phyloP scores from a whole-genome alignment of 2,888 invertebrate species.

The Zelleria hepariella region DNA sequence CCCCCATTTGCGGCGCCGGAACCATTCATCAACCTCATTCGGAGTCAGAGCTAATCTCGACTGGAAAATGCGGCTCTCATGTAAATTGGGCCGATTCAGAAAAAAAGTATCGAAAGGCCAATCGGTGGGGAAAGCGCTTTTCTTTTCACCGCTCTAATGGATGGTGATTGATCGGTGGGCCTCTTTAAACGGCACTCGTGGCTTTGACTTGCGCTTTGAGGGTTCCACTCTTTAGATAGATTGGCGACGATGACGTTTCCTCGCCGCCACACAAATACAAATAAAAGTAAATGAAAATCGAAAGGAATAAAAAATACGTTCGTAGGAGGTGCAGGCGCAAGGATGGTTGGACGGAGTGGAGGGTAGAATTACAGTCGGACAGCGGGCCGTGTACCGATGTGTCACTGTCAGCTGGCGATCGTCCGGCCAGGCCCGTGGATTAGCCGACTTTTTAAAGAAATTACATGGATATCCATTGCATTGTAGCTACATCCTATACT shows the following conservation, averaged over 20 bases:
- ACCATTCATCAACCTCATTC: constrained; percentile 73
- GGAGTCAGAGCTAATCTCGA: constrained; percentile 62
- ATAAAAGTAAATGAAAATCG: neutral
- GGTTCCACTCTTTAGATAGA: neutral
- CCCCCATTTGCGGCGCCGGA: constrained; percentile 41
- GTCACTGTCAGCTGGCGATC: constrained; percentile 67
- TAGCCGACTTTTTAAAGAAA: constrained; percentile 61
- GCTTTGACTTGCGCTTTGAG: constrained; percentile 57
- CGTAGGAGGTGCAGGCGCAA: constrained; percentile 11
- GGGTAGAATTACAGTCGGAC: constrained; percentile 68
- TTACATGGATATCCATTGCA: constrained; percentile 33
- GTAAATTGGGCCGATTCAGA: constrained; percentile 68
- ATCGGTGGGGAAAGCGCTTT: constrained; percentile 69
- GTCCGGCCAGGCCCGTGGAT: constrained; percentile 47
- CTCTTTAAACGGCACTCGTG: constrained; percentile 60
- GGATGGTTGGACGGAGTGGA: constrained; percentile 20
- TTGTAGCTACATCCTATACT: neutral
- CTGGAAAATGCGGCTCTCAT: constrained; percentile 70
- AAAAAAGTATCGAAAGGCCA: constrained; percentile 40
- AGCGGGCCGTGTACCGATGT: constrained; percentile 68
- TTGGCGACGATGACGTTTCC: neutral
- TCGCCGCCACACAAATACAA: neutral
- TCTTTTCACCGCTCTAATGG: constrained; percentile 69
- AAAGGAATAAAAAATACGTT: neutral
- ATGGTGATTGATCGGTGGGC: constrained; percentile 69